phyloP scores from a whole-genome alignment of 2,888 invertebrate genomes.

The Anorthoa munda region DNA sequence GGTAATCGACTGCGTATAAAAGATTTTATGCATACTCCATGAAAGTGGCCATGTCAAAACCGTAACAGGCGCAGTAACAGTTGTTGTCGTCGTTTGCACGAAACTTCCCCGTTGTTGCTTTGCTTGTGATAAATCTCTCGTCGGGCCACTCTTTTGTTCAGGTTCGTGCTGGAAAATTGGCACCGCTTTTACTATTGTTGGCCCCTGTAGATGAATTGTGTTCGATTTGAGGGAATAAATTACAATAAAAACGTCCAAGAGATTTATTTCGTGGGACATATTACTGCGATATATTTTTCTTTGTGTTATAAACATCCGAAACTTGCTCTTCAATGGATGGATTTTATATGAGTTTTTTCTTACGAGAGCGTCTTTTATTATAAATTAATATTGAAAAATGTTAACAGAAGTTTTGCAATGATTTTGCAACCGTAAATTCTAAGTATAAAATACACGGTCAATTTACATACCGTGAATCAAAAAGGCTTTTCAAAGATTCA shows the following conservation, averaged over 20 bases:
- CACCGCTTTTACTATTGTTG: slow-evolving; percentile 73
- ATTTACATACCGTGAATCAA: slow-evolving; percentile 43
- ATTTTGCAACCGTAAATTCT: neutral
- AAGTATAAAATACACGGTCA: neutral
- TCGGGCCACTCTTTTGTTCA: slow-evolving; percentile 70
- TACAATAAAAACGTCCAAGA: slow-evolving; percentile 55
- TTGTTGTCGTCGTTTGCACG: slow-evolving; percentile 68
- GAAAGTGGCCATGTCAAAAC: slow-evolving; percentile 59
- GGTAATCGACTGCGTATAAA: slow-evolving; percentile 55
- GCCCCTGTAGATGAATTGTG: slow-evolving; percentile 64
- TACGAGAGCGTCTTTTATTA: neutral
- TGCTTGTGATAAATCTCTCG: slow-evolving; percentile 76
- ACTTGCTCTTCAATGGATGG: slow-evolving; percentile 14
- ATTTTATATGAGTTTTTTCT: slow-evolving; percentile 16
- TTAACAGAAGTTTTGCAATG: neutral
- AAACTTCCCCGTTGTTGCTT: slow-evolving; percentile 73
- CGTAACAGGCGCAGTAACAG: slow-evolving; percentile 60
- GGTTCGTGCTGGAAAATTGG: slow-evolving; percentile 72
- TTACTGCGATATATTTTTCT: slow-evolving; percentile 57
- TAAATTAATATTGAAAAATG: neutral
- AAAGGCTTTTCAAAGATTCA: slow-evolving; percentile 62
- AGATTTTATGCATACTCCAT: slow-evolving; percentile 58
- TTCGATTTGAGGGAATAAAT: slow-evolving; percentile 67
- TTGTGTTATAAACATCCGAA: slow-evolving; percentile 34
- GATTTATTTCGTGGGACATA: slow-evolving; percentile 54